These are phyloP conservation scores for Triplophysa tibetana DNA, from an alignment of 2,113 vertebrate species.

Conservation along the genomic window DNA sequence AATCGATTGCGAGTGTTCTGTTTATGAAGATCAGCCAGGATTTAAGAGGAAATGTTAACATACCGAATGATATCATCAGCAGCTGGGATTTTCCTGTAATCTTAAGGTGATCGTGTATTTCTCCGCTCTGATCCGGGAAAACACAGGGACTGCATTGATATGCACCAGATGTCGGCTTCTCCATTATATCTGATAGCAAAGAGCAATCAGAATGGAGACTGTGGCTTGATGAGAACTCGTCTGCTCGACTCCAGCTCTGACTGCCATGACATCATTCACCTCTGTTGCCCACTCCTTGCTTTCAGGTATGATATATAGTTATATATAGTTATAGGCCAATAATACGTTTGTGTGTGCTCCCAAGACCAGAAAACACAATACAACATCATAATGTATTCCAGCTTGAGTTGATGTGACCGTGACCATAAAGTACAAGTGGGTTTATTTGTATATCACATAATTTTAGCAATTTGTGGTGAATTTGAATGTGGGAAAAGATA, in stretches of 20 bases:
- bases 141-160: constrained; percentile 16
- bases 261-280: constrained; percentile 42
- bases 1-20: background rate
- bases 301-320: constrained; percentile 20
- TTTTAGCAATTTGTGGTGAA: background rate
- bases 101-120: constrained; percentile 16
- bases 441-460: background rate
- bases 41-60: constrained; percentile 30
- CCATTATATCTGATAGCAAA: constrained; percentile 47
- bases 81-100: constrained; percentile 8
- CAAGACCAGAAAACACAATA: background rate
- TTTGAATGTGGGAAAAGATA: background rate
- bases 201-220: constrained; percentile 44
- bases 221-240: constrained; percentile 40
- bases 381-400: background rate
- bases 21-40: background rate
- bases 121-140: constrained; percentile 18
- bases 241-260: constrained; percentile 31
- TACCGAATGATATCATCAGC: constrained; percentile 1
- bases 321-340: background rate
- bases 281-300: constrained; percentile 7
- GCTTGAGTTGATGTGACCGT: too few relatives aligned
- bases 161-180: constrained; percentile 33
- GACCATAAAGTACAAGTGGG: background rate
- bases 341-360: background rate